Evolutionary conservation across 2,797 vertebrate species (phyloP).

Genomic region (Iguana delicatissima): DNA sequence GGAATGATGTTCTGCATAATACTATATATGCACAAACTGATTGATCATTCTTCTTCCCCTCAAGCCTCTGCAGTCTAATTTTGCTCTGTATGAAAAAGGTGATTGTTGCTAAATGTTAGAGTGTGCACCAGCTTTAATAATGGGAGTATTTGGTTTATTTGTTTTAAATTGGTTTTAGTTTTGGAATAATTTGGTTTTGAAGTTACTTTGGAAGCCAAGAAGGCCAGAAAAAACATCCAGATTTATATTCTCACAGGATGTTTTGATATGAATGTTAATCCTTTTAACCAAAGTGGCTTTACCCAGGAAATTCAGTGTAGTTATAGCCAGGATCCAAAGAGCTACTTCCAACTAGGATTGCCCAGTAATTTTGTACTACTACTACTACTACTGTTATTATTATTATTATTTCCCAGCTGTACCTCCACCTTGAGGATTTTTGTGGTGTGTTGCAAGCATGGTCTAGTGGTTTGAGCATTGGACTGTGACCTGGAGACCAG

Average conservation of each 20-base stretch:
- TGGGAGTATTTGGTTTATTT: not conserved
- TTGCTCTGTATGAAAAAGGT: conserved; percentile 35
- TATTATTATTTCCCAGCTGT: too few relatives aligned
- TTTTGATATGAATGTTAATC: conserved; percentile 36
- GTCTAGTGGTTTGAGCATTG: too few relatives aligned
- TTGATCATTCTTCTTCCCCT: conserved; percentile 5
- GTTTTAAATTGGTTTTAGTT: not conserved
- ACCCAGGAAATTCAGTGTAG: conserved; percentile 28
- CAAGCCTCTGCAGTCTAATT: conserved; percentile 36
- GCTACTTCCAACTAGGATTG: too few relatives aligned
- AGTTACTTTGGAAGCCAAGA: not conserved
- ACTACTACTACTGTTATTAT: too few relatives aligned
- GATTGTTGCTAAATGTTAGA: not conserved
- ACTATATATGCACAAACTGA: not conserved
- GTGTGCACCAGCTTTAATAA: not conserved
- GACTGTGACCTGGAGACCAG: too few relatives aligned
- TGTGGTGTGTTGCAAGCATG: not conserved
- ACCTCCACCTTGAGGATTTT: not conserved
- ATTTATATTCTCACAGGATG: conserved; percentile 7
- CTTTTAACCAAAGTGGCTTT: conserved; percentile 33
- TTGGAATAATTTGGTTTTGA: not conserved
- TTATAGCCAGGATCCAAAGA: not conserved
- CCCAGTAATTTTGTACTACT: not conserved
- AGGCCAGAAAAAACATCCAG: conserved; percentile 21
- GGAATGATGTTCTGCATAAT: conserved; percentile 42